These are phyloP conservation scores for Peromyscus californicus DNA, from an alignment of 2,113 vertebrate genomes.

Conservation along the genomic window DNA sequence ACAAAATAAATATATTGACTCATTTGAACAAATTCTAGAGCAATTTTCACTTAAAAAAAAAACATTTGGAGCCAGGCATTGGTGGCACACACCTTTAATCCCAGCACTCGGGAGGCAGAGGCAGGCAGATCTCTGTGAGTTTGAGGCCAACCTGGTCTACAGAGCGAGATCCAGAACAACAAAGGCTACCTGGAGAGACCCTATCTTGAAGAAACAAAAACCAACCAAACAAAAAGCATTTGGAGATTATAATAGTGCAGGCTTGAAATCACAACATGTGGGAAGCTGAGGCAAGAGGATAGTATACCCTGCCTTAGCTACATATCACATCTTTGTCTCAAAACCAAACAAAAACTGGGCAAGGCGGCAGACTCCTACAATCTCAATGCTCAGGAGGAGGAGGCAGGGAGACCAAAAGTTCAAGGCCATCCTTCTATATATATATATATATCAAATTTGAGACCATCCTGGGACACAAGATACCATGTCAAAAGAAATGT, in stretches of 20 bases:
- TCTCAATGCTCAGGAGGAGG: neutral
- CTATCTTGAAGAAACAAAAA: no score
- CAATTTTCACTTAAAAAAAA: constrained; percentile 26
- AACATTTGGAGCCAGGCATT: neutral
- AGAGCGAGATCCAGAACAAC: no score
- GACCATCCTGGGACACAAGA: neutral
- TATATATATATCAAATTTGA: neutral
- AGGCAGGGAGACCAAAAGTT: neutral
- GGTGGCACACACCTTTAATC: no score
- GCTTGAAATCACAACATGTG: neutral
- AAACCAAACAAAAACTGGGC: neutral
- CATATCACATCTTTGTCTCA: neutral
- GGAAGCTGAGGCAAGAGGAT: neutral
- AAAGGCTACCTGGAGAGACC: no score
- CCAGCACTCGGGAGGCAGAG: no score
- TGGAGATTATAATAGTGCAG: neutral
- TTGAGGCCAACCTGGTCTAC: no score
- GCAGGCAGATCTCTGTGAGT: no score
- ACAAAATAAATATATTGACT: neutral
- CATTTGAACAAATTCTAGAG: constrained; percentile 36
- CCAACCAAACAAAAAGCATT: neutral
- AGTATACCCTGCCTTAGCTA: neutral
- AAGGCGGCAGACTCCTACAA: neutral
- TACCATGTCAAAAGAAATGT: neutral
- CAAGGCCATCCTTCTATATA: neutral